Conservation (phyloP, 2,888 invertebrate genomes). For the Crepidodera aurea region DNA sequence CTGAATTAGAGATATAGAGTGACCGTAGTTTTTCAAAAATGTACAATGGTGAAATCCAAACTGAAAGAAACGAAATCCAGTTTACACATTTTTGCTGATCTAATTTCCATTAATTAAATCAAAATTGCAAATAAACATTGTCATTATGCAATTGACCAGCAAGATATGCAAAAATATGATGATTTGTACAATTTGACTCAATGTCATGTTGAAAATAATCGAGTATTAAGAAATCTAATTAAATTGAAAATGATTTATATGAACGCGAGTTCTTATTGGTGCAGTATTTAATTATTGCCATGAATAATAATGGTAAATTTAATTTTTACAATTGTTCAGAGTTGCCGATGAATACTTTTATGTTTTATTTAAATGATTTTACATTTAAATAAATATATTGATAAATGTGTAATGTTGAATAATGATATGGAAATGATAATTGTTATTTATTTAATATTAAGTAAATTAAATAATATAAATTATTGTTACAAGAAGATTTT, state of each 20-base stretch:
- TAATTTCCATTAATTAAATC: slow-evolving; percentile 2
- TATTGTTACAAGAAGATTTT: too few species aligned
- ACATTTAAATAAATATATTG: slow-evolving; percentile 8
- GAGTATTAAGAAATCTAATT: slow-evolving; percentile 11
- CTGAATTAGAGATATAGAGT: too few species aligned
- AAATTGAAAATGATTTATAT: slow-evolving; percentile 10
- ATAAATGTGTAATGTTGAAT: neutral
- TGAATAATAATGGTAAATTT: slow-evolving; percentile 6
- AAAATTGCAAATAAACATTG: neutral
- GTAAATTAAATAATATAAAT: too few species aligned
- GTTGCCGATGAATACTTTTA: neutral
- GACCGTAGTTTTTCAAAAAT: too few species aligned
- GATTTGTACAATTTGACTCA: slow-evolving; percentile 1
- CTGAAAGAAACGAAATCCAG: too few species aligned
- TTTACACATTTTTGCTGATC: neutral
- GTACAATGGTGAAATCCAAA: too few species aligned
- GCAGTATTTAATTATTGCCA: slow-evolving; percentile 1
- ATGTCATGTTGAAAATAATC: slow-evolving; percentile 7
- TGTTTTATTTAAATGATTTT: neutral
- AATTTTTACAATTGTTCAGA: slow-evolving; percentile 4
- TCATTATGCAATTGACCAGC: neutral
- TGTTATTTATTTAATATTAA: neutral
- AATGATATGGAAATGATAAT: neutral
- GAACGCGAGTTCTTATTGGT: neutral
- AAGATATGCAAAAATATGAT: neutral